phyloP scores from a whole-genome alignment of 2,888 invertebrate genomes.

The Drosophila cracens region DNA sequence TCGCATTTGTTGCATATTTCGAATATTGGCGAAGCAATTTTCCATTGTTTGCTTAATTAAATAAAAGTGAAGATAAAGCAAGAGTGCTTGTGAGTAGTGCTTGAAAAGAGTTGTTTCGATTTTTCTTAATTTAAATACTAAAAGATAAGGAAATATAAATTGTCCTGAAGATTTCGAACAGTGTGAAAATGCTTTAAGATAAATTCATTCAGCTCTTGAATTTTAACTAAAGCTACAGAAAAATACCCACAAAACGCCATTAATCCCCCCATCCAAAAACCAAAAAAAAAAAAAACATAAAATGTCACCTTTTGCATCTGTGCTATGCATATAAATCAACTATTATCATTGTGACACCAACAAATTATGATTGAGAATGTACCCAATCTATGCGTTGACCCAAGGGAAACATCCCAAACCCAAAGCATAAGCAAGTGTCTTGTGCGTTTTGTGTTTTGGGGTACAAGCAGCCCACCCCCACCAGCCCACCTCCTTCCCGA shows the following conservation, averaged over 20 bases:
- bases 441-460: constrained; percentile 4
- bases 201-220: constrained; percentile 1
- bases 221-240: constrained; percentile 10
- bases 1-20: constrained; percentile 55
- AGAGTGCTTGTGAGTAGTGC: not conserved
- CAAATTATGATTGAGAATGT: constrained; percentile 79
- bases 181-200: not conserved
- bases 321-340: constrained; percentile 73
- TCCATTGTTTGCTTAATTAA: constrained; percentile 25
- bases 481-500: not conserved
- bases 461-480: not conserved
- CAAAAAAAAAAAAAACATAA: constrained; percentile 40
- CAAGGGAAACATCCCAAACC: constrained; percentile 40
- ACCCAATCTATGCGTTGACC: constrained; percentile 50
- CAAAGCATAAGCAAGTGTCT: constrained; percentile 20
- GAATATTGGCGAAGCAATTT: constrained; percentile 50
- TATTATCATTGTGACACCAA: constrained; percentile 81
- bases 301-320: constrained; percentile 63
- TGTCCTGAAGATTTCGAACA: not conserved
- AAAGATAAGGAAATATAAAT: not conserved
- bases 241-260: not conserved
- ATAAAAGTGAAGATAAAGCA: constrained; percentile 2
- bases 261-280: not conserved
- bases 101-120: not conserved
- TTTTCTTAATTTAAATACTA: not conserved